Conservation (phyloP, 1,140 invertebrate genomes). For the Zaprionus ghesquierei region DNA sequence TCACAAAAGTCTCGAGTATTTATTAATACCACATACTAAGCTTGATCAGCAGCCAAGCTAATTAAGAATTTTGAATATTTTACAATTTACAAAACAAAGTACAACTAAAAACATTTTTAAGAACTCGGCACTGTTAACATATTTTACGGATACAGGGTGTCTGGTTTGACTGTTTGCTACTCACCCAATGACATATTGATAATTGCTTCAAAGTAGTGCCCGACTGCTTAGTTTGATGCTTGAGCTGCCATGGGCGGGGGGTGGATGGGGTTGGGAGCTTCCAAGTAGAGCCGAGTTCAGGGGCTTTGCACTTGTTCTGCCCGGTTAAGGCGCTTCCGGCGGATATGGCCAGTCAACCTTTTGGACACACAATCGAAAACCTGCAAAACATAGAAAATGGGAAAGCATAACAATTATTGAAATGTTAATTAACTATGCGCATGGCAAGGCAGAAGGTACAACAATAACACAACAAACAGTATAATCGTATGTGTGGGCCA, state of each 20-base stretch:
- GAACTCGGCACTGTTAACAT: too few species aligned
- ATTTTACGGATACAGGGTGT: constrained; percentile 21
- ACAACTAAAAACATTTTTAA: too few species aligned
- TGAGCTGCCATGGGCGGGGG: constrained; percentile 13
- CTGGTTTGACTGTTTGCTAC: constrained; percentile 24
- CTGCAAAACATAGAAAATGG: constrained; percentile 70
- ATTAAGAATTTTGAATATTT: too few species aligned
- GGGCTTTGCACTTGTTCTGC: constrained; percentile 72
- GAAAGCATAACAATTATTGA: constrained; percentile 66
- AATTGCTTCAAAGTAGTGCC: constrained; percentile 11
- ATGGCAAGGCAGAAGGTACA: constrained; percentile 46
- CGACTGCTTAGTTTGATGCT: constrained; percentile 19
- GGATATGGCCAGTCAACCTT: constrained; percentile 67
- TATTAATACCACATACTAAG: too few species aligned
- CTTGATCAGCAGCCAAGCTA: too few species aligned
- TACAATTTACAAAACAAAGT: too few species aligned
- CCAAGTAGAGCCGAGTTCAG: constrained; percentile 3
- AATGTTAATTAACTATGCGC: constrained; percentile 73
- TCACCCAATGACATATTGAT: constrained; percentile 64
- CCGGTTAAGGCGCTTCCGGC: constrained; percentile 71
- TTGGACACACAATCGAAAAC: constrained; percentile 59
- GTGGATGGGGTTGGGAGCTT: neutral
- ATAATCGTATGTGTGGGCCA: constrained; percentile 4
- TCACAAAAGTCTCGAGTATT: too few species aligned
- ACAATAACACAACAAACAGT: constrained; percentile 25